Evolutionary conservation across 2,888 invertebrate species (phyloP).

Genomic region (Luffia ferchaultella): DNA sequence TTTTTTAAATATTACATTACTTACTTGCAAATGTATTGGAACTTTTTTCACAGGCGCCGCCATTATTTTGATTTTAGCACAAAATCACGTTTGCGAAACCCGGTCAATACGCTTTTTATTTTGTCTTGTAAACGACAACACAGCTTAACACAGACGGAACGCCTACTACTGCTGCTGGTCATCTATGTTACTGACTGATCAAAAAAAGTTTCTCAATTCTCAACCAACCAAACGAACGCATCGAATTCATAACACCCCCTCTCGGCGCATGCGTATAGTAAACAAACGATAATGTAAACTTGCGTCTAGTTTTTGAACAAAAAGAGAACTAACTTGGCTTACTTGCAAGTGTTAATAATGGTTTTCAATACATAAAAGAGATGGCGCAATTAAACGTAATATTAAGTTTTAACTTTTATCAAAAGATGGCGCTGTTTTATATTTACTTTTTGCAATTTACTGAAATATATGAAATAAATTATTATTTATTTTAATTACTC

Average conservation of each 20-base stretch:
- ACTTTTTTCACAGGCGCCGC: conserved; percentile 92
- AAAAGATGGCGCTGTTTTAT: background rate
- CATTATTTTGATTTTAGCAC: conserved; percentile 61
- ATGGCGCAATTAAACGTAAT: conserved; percentile 24
- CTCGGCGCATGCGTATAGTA: conserved; percentile 49
- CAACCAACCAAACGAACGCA: conserved; percentile 14
- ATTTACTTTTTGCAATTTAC: too few relatives aligned
- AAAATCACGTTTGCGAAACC: background rate
- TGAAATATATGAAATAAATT: too few relatives aligned
- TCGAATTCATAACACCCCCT: conserved; percentile 43
- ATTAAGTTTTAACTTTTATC: background rate
- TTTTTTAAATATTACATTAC: too few relatives aligned
- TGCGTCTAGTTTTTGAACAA: conserved; percentile 8
- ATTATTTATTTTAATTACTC: too few relatives aligned
- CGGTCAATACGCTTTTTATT: background rate
- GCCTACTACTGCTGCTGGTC: too few relatives aligned
- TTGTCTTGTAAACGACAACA: background rate
- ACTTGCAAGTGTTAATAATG: background rate
- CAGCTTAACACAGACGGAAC: background rate
- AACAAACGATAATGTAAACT: conserved; percentile 24
- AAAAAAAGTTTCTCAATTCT: background rate
- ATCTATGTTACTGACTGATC: background rate
- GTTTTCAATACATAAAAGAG: conserved; percentile 13
- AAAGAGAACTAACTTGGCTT: background rate
- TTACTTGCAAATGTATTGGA: conserved; percentile 92